Evolutionary conservation across 2,797 vertebrate genomes (phyloP), one percentile per base, ranked within the genome.

Genomic region (Nannoperca obscura): DNA sequence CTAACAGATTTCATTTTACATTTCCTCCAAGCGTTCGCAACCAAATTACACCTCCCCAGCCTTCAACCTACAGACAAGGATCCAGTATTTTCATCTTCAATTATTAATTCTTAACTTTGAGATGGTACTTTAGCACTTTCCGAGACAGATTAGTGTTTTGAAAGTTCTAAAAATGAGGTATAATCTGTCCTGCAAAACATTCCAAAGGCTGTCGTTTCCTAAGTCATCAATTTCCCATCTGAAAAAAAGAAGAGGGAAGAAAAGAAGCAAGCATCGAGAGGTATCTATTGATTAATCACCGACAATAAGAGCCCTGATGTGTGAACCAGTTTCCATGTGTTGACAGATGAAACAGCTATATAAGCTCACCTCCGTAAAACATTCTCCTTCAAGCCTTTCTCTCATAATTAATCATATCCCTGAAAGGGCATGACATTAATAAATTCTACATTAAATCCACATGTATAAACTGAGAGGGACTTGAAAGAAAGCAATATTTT

Each of bases 401-500:
- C 84, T 82, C 80, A 81, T 93, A 94, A 95, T 95, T 94, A 94
- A 91, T 93, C 87, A 90, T 69, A 90, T 87, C 82, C 70, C 68
- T 64, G 80, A 95, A 95, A 95, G 94, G 93, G 91, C 93, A 92
- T 90, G 94, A 92, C 94, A 94, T 95, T 95, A 90, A 94, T 94
- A 95, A 91, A 94, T 92, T 92, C 89, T 61, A 88, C 91, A 92
- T 93, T 89, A 93, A 94, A 94, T 84, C 88, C 88, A 93, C 89
- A 84, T 93, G 86, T 91, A 87, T 89, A 94, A 94, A 94, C 89
- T 91, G 87, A 82, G 54, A 38, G 11, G 82, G 81, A 86, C 92
- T 92, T 88, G 86, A 91, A 90, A 82, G 88, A 91, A 91, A 90
- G 92, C 87, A 86, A 90, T 94, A 93, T 93, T 93, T 92, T 89